Percentiles rank a stretch among this genome's conserved stretches.
Evolutionary conservation across 2,113 vertebrate genomes (phyloP).

Genomic region (Phylloscopus whistleri): DNA sequence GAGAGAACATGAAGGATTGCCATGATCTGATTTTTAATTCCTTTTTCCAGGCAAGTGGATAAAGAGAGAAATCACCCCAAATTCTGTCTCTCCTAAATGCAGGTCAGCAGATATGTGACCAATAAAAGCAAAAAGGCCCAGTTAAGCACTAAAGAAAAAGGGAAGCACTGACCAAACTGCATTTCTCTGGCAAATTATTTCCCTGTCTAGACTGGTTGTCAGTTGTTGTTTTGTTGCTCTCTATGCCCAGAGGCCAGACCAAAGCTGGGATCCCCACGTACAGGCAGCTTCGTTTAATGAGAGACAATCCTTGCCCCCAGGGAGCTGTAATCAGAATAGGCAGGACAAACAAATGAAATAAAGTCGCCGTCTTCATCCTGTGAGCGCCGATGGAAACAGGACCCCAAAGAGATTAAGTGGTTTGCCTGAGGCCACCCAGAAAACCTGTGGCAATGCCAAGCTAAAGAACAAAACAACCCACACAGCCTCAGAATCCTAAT

Average conservation of each 20-base stretch:
- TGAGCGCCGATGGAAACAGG: neutral
- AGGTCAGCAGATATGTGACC: neutral
- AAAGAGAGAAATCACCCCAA: neutral
- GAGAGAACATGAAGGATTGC: neutral
- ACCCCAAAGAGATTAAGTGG: slow-evolving; percentile 14
- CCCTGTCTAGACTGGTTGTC: slow-evolving; percentile 41
- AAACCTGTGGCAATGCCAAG: neutral
- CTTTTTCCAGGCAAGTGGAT: neutral
- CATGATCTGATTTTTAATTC: neutral
- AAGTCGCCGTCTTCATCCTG: neutral
- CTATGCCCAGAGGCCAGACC: slow-evolving; percentile 6
- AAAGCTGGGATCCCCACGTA: slow-evolving; percentile 26
- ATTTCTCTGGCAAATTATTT: slow-evolving; percentile 9
- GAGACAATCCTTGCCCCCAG: slow-evolving; percentile 7
- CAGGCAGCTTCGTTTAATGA: slow-evolving; percentile 24
- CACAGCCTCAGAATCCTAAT: neutral
- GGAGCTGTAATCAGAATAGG: slow-evolving; percentile 25
- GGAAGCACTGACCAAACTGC: neutral
- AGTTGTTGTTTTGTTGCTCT: slow-evolving; percentile 34
- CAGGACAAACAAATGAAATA: slow-evolving; percentile 44
- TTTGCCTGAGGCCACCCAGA: slow-evolving; percentile 15
- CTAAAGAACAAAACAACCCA: neutral
- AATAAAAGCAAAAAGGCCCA: neutral
- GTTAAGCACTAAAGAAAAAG: neutral
- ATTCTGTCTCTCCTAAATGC: neutral